Evolutionary conservation across 2,888 invertebrate genomes (phyloP), one percentile per base, ranked within the genome.

Genomic region (Athrips mouffetella): DNA sequence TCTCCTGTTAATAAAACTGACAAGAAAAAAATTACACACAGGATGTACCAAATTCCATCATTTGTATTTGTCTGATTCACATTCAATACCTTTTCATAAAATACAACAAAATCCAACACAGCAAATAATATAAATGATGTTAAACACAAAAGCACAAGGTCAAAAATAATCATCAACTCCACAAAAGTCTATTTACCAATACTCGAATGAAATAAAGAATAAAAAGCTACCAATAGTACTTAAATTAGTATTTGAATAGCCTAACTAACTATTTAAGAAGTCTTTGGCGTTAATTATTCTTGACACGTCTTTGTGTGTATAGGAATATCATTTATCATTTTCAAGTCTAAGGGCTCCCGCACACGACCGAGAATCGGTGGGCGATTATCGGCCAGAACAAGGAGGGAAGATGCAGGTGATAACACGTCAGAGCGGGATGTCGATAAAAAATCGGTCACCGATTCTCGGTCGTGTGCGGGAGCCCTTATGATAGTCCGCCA

Each of bases 181-280:
- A 31, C 29, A 31, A 44, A 31, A 30, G 11, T 21, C 13, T 44
- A 44, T 44, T 44, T 44, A 29, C 31, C 46, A 46, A 41, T 25
- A 39, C 13, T 20, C 40, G 15, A n/a, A 11, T 8, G 13, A 6
- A 31, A 46, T n/a, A 44, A 44, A 13, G 55, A 48, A 50, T 51
- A 82, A 76, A 73, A 70, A 62, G 78, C 75, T 70, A 71, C 76
- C 66, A 75, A 71, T 37, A 37, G 37, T 37, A 11, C 5, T 20
- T n/a, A n/a, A n/a, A n/a, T 20, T 20, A 37, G 21, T 15, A 67
- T 74, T 71, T 73, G 60, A 60, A 59, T 73, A 72, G 66, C 70
- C 63, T 85, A 86, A 84, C 85, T 81, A 85, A 81, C 82, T 86
- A 83, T 86, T 85, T 84, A 81, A 73, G 72, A 67, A 81, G 76